Evolutionary conservation across 2,113 vertebrate species (phyloP).

Genomic region (Oncorhynchus kisutch): DNA sequence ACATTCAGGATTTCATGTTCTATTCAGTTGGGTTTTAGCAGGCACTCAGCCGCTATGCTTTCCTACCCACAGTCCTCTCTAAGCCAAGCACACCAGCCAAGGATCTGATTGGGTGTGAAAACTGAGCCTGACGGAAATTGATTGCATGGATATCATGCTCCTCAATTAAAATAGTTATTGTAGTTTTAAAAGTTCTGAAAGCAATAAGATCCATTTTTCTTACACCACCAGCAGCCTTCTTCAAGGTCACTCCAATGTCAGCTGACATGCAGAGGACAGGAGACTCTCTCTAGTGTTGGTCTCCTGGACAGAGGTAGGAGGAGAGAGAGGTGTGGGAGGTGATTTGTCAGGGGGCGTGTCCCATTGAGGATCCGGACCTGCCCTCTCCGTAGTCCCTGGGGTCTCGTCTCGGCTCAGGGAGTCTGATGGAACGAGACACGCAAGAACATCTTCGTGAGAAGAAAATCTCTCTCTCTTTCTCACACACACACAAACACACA

Average conservation of each 20-base stretch:
- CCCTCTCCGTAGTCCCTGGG: conserved; percentile 60
- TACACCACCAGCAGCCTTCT: conserved; percentile 37
- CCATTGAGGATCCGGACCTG: conserved; percentile 64
- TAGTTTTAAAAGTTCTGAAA: conserved; percentile 38
- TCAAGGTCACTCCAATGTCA: conserved; percentile 57
- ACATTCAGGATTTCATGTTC: conserved; percentile 12
- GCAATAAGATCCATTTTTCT: conserved; percentile 45
- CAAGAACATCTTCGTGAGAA: not conserved
- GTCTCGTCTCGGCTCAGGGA: conserved; percentile 65
- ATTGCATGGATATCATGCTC: conserved; percentile 49
- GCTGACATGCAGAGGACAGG: not conserved
- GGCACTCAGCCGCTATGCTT: conserved; percentile 34
- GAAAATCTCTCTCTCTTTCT: not conserved
- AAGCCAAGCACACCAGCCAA: conserved; percentile 41
- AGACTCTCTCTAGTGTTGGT: conserved; percentile 22
- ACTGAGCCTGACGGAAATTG: conserved; percentile 54
- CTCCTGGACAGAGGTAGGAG: conserved; percentile 32
- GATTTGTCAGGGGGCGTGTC: conserved; percentile 67
- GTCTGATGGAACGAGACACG: conserved; percentile 37
- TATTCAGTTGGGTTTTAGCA: conserved; percentile 40
- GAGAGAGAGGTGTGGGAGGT: conserved; percentile 24
- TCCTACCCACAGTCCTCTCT: conserved; percentile 27
- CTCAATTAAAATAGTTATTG: conserved; percentile 54
- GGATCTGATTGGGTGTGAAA: conserved; percentile 54
- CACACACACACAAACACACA: not conserved